Conservation (phyloP, 2,888 invertebrate genomes). For the Ditula angustiorana region DNA sequence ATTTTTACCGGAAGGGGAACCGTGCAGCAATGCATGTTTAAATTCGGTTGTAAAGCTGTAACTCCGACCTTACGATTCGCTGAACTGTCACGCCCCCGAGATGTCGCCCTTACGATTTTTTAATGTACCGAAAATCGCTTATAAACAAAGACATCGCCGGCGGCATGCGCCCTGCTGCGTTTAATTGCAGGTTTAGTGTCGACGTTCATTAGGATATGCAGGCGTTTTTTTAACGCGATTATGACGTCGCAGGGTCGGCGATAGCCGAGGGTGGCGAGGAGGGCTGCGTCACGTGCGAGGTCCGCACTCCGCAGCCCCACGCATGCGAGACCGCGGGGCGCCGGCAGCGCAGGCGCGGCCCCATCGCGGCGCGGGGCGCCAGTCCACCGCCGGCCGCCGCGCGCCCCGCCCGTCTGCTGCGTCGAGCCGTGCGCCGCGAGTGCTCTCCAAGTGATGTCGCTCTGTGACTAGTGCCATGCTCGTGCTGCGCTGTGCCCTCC, state of each 20-base stretch:
- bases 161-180: conserved; percentile 58
- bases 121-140: conserved; percentile 70
- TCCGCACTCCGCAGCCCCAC: conserved; percentile 84
- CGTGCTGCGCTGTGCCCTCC: conserved; percentile 79
- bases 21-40: conserved; percentile 61
- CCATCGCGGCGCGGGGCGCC: conserved; percentile 80
- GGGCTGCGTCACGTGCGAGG: conserved; percentile 85
- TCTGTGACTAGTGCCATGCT: conserved; percentile 84
- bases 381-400: conserved; percentile 84
- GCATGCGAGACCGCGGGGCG: conserved; percentile 85
- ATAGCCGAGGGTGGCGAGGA: conserved; percentile 76
- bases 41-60: conserved; percentile 67
- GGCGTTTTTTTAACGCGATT: conserved; percentile 83
- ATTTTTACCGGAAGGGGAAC: conserved; percentile 63
- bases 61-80: conserved; percentile 75
- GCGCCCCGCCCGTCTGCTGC: conserved; percentile 70
- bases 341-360: conserved; percentile 77
- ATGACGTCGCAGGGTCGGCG: conserved; percentile 78
- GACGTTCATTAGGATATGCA: conserved; percentile 81
- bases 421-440: conserved; percentile 66
- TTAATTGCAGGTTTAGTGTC: conserved; percentile 81
- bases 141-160: conserved; percentile 68
- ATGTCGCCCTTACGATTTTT: conserved; percentile 69
- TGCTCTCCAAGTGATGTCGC: conserved; percentile 81
- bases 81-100: conserved; percentile 70